Conservation (phyloP, 2,113 vertebrate species). For the Aphyosemion australe region DNA sequence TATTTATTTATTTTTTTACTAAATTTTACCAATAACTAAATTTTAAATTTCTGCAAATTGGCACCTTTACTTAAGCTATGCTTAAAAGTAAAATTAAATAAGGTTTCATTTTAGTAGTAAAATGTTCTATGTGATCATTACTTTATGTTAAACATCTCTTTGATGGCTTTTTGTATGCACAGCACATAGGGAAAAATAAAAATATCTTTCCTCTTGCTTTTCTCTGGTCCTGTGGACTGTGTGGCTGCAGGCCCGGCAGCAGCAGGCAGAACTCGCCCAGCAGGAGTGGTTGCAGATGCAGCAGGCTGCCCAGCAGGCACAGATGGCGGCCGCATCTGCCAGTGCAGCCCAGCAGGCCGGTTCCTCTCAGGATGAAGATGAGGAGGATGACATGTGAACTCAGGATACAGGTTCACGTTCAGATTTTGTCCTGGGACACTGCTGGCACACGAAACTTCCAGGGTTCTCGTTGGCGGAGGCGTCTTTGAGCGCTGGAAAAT, state of each 20-base stretch:
- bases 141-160: too few species aligned
- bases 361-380: slow-evolving; percentile 98
- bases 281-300: slow-evolving; percentile 99
- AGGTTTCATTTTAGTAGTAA: too few species aligned
- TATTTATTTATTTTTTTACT: too few species aligned
- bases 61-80: too few species aligned
- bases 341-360: slow-evolving; percentile 91
- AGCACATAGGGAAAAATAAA: too few species aligned
- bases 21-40: too few species aligned
- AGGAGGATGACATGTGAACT: slow-evolving; percentile 96
- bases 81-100: too few species aligned
- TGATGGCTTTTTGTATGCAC: too few species aligned
- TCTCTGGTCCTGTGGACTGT: neutral
- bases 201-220: neutral
- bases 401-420: slow-evolving; percentile 59
- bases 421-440: slow-evolving; percentile 20
- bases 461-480: slow-evolving; percentile 20
- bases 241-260: slow-evolving; percentile 89
- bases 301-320: slow-evolving; percentile 96
- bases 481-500: slow-evolving; percentile 30
- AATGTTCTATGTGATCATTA: too few species aligned
- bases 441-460: slow-evolving; percentile 5
- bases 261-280: slow-evolving; percentile 97
- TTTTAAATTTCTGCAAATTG: too few species aligned
- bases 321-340: slow-evolving; percentile 93